Conservation (phyloP, 2,888 invertebrate genomes). For the Pristionchus mayeri region DNA sequence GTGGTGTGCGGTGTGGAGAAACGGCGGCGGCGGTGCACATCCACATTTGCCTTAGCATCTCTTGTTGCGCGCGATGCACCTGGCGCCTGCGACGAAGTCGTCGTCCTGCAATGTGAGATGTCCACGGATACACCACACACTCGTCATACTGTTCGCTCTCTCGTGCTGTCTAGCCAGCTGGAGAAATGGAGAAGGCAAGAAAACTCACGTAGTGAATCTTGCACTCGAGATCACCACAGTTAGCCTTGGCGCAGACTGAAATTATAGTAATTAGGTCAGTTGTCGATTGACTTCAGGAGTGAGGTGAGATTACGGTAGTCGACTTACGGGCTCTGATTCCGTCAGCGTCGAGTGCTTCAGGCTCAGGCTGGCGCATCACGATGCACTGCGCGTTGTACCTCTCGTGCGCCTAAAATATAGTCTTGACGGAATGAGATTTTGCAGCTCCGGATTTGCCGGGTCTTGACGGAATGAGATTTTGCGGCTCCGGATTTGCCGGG, state of each 20-base stretch:
- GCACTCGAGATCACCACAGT: constrained; percentile 43
- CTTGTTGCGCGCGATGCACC: constrained; percentile 17
- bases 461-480: background rate
- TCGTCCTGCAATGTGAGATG: constrained; percentile 17
- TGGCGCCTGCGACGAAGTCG: constrained; percentile 16
- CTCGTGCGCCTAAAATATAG: background rate
- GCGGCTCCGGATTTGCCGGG: background rate
- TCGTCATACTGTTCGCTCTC: background rate
- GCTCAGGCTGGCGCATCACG: background rate
- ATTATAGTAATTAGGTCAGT: background rate
- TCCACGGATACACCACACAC: background rate
- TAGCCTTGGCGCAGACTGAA: constrained; percentile 41
- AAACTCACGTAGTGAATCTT: constrained; percentile 40
- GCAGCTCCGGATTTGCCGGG: background rate
- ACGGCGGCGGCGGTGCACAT: background rate
- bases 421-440: background rate
- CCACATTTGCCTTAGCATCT: constrained; percentile 21
- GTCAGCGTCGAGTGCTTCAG: background rate
- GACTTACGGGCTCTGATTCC: constrained; percentile 28
- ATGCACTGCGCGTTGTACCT: constrained; percentile 38
- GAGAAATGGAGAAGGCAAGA: background rate
- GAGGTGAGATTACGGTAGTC: constrained; percentile 10
- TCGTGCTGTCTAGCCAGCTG: background rate
- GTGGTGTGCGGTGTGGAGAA: background rate
- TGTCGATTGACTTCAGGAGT: background rate